Conservation (phyloP, 1,140 invertebrate species). For the Nylanderia fulva region DNA sequence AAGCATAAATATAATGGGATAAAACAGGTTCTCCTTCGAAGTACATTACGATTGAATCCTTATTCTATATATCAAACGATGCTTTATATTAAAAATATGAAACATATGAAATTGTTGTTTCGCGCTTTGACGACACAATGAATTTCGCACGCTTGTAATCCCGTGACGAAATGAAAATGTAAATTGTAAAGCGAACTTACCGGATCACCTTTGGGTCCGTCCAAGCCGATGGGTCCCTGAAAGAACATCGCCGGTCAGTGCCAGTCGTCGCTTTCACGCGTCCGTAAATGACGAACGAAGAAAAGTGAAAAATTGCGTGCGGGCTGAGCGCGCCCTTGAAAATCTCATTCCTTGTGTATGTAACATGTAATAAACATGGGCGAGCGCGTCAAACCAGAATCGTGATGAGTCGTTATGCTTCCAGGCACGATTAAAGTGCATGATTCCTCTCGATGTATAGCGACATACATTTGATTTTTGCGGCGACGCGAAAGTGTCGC, state of each 20-base stretch:
- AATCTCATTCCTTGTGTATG: conserved; percentile 66
- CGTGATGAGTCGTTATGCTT: conserved; percentile 72
- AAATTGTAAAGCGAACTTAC: conserved; percentile 87
- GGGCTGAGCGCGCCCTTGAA: conserved; percentile 58
- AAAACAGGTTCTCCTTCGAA: conserved; percentile 12
- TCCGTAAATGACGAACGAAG: conserved; percentile 12
- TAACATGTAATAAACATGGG: conserved; percentile 56
- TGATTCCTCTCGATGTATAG: conserved; percentile 23
- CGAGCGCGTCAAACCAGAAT: conserved; percentile 60
- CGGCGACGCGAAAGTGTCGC: background rate
- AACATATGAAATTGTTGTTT: conserved; percentile 17
- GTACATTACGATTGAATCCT: conserved; percentile 32
- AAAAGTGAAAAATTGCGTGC: conserved; percentile 71
- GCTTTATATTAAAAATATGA: conserved; percentile 1
- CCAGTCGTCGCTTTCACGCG: conserved; percentile 19
- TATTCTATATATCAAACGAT: conserved; percentile 45
- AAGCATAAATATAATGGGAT: conserved; percentile 14
- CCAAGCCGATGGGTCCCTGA: conserved; percentile 96
- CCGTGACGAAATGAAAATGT: conserved; percentile 41
- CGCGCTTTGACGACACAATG: conserved; percentile 35
- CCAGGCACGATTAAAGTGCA: conserved; percentile 75
- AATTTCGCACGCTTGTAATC: conserved; percentile 36
- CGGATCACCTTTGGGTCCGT: conserved; percentile 96
- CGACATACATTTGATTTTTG: background rate
- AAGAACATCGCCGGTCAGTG: conserved; percentile 78